A percentile compares a stretch with the other conserved stretches of the same genome.
phyloP scores from a whole-genome alignment of 35 echinoderm and acorn worm species.

The Stichopus chloronotus region DNA sequence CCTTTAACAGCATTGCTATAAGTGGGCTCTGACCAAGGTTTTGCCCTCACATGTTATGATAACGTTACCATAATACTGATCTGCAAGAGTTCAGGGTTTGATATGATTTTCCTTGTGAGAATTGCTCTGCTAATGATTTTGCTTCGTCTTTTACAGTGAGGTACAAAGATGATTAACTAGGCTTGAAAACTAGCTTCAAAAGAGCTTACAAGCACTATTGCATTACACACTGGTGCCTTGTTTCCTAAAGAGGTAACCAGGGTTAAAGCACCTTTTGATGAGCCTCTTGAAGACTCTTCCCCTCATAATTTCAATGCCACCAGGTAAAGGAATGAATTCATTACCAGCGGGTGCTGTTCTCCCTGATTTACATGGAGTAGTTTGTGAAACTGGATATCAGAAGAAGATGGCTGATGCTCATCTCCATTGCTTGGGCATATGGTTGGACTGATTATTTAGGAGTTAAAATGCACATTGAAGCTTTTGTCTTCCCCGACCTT shows the following conservation, averaged over 20 bases:
- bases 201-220: slow-evolving; percentile 30
- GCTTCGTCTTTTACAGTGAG: slow-evolving; percentile 8
- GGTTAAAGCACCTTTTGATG: slow-evolving; percentile 14
- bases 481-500: not conserved
- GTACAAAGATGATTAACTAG: slow-evolving; percentile 21
- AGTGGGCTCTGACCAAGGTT: not conserved
- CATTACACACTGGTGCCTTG: slow-evolving; percentile 13
- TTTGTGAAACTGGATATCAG: not conserved
- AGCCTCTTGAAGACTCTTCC: slow-evolving; percentile 11
- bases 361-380: not conserved
- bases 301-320: slow-evolving; percentile 2
- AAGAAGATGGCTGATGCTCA: not conserved
- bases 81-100: not conserved
- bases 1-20: not conserved
- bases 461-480: not conserved
- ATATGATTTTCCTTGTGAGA: not conserved
- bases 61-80: not conserved
- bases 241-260: not conserved
- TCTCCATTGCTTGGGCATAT: slow-evolving; percentile 1
- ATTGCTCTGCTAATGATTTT: slow-evolving; percentile 21
- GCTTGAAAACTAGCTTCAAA: slow-evolving; percentile 38
- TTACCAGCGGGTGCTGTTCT: not conserved
- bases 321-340: slow-evolving; percentile 13
- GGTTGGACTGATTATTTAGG: slow-evolving; percentile 1
- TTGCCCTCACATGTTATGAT: not conserved